Conservation (phyloP, 2,888 invertebrate genomes). For the Incurvaria masculella region DNA sequence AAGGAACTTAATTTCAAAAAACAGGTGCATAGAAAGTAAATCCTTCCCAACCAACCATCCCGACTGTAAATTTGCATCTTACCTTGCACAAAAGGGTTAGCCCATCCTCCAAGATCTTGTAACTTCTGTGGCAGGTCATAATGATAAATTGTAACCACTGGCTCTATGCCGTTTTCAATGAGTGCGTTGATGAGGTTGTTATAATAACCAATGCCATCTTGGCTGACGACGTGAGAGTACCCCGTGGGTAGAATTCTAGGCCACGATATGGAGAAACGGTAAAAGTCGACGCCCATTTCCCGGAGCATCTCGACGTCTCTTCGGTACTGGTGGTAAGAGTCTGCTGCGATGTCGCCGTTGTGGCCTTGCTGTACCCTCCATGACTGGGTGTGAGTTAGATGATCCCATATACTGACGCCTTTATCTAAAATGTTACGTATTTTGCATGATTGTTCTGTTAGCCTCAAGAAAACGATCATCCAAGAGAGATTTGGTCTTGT, state of each 20-base stretch:
- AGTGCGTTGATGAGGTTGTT: conserved; percentile 62
- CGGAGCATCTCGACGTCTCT: conserved; percentile 59
- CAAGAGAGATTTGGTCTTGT: too few relatives aligned
- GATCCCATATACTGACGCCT: conserved; percentile 67
- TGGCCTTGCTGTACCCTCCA: conserved; percentile 50
- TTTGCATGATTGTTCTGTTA: too few relatives aligned
- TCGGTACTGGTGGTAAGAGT: conserved; percentile 62
- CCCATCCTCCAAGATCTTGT: conserved; percentile 54
- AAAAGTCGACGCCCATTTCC: conserved; percentile 52
- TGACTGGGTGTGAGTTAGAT: conserved; percentile 52
- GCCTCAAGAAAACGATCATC: too few relatives aligned
- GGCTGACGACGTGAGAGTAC: conserved; percentile 50
- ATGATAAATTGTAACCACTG: conserved; percentile 54
- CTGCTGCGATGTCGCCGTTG: conserved; percentile 63
- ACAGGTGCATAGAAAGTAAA: too few relatives aligned
- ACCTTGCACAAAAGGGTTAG: conserved; percentile 45
- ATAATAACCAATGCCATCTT: conserved; percentile 64
- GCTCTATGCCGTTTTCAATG: conserved; percentile 34
- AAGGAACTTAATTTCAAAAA: too few relatives aligned
- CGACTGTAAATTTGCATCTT: too few relatives aligned
- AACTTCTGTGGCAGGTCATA: conserved; percentile 54
- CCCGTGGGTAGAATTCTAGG: conserved; percentile 64
- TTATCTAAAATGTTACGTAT: conserved; percentile 48
- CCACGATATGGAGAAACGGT: conserved; percentile 66
- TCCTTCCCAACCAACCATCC: too few relatives aligned